Evolutionary conservation across 1,140 invertebrate species (phyloP).

Genomic region (Holotrichia oblita): DNA sequence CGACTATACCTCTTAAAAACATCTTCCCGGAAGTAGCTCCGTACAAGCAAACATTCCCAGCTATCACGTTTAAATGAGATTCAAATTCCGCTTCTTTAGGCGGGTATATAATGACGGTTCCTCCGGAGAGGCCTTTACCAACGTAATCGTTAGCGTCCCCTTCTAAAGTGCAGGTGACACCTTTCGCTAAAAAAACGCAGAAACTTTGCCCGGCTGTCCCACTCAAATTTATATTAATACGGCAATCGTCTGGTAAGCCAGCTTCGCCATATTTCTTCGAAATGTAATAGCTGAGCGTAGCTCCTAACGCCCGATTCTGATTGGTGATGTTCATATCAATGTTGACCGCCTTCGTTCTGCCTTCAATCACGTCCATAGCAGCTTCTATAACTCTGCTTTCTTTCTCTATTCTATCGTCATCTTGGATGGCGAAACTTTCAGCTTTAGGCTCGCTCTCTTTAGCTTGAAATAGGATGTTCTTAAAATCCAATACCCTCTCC

Average conservation of each 20-base stretch:
- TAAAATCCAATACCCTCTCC: constrained; percentile 85
- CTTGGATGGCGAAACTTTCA: constrained; percentile 86
- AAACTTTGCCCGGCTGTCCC: constrained; percentile 99
- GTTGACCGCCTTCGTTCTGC: constrained; percentile 71
- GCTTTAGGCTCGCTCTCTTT: constrained; percentile 68
- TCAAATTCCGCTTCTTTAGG: constrained; percentile 84
- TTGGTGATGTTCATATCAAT: constrained; percentile 89
- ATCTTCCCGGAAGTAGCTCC: constrained; percentile 95
- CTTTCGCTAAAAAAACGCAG: constrained; percentile 93
- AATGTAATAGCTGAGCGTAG: constrained; percentile 94
- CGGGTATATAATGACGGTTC: constrained; percentile 94
- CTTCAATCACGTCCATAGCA: constrained; percentile 80
- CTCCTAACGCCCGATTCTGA: constrained; percentile 90
- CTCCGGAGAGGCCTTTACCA: constrained; percentile 94
- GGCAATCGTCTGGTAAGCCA: constrained; percentile 83
- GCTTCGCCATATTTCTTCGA: constrained; percentile 90
- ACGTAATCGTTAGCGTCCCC: constrained; percentile 99
- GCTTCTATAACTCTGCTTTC: constrained; percentile 86
- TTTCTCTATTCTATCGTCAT: constrained; percentile 84
- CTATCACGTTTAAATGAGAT: constrained; percentile 95
- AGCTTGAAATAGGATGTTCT: constrained; percentile 81
- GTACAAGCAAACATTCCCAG: constrained; percentile 98
- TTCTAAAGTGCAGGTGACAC: constrained; percentile 89
- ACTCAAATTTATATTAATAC: constrained; percentile 85
- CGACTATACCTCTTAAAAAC: constrained; percentile 95